Evolutionary conservation across 2,113 vertebrate genomes (phyloP), one percentile per base, ranked within the genome.

Genomic region (Artemisiospiza belli): DNA sequence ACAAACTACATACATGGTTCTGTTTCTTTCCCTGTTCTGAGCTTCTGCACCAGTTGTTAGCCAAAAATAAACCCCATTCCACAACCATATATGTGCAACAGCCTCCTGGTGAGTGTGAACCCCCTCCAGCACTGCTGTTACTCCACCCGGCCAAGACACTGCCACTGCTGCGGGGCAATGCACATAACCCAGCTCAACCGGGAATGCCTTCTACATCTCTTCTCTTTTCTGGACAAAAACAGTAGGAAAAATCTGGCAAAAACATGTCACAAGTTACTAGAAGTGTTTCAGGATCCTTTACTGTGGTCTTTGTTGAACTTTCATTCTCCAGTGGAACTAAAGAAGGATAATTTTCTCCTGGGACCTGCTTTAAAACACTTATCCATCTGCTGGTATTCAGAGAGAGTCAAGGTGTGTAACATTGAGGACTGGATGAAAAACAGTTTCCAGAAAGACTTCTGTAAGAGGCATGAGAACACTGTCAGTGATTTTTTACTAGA

Each of bases 401-500:
- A 99, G 97, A 97, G 98, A 66, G 99, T 99, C 80, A 98, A 98
- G 91, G 98, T 99, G 94, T 99, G 99, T 96, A 99, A 99, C 97
- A 95, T 98, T 7, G 99, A 99, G 97, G 98, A 99, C 95, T 99
- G 99, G 99, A 92, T 98, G 97, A 99, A 99, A 97, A 99, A 91
- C 51, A 93, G 82, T 19, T 98, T 99, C 87, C 99, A 99, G 97
- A 99, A 92, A 97, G 98, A 98, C 92, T 98, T 99, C 97, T 99
- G 99, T 98, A 98, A 97, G 74, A 98, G 95, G 74, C 99, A 99
- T 2, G 97, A 98, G 74, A 94, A 92, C 66, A 97, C 98, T 59
- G 99, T 99, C 98, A 98, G 79, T 84, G 95, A 96, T 31, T 99
- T 99, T 96, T 98, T 99, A 90, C 95, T 97, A 70, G 97, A 95